Evolutionary conservation across 2,888 invertebrate genomes (phyloP).

Genomic region (Spilosoma lubricipeda): DNA sequence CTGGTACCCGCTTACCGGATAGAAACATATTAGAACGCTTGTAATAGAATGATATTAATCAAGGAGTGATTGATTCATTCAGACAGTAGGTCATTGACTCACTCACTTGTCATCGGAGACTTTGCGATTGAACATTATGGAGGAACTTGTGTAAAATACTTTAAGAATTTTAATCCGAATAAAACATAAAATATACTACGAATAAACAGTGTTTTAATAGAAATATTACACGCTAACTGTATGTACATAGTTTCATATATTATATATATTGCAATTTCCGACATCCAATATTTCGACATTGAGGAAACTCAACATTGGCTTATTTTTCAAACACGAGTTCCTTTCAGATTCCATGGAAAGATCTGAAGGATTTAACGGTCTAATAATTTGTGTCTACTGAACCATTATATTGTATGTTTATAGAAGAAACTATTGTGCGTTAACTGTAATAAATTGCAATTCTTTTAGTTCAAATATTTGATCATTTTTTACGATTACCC

Average conservation of each 20-base stretch:
- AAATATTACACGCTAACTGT: too few species aligned
- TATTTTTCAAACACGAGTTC: slow-evolving; percentile 6
- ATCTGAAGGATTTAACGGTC: slow-evolving; percentile 3
- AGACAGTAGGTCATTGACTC: too few species aligned
- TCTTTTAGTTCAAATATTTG: background rate
- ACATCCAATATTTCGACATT: slow-evolving; percentile 1
- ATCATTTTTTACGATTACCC: background rate
- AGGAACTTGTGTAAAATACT: too few species aligned
- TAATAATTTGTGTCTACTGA: slow-evolving; percentile 5
- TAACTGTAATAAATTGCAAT: background rate
- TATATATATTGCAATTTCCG: slow-evolving; percentile 8
- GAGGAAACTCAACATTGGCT: background rate
- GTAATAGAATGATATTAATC: too few species aligned
- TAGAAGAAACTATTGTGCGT: background rate
- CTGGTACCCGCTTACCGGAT: slow-evolving; percentile 3
- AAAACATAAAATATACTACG: too few species aligned
- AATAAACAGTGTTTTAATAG: too few species aligned
- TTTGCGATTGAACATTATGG: too few species aligned
- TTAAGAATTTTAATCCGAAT: too few species aligned
- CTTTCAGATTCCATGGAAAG: background rate
- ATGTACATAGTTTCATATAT: background rate
- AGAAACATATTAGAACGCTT: background rate
- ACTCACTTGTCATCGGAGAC: too few species aligned
- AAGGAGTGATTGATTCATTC: too few species aligned
- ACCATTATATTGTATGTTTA: background rate